Evolutionary conservation across 2,797 vertebrate genomes (phyloP).

Genomic region (Poeciliopsis gracilis): DNA sequence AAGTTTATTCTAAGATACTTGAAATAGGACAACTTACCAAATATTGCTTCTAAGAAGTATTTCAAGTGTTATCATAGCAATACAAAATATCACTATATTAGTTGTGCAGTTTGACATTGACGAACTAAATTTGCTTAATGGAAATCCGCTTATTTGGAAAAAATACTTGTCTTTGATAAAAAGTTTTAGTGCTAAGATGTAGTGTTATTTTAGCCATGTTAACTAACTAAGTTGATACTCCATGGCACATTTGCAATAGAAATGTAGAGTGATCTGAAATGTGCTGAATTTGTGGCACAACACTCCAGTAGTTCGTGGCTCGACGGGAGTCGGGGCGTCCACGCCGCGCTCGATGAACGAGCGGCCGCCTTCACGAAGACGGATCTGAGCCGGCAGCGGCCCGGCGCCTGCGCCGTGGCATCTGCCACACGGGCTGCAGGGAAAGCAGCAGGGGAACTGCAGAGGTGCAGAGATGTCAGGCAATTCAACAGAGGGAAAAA

Average conservation of each 20-base stretch:
- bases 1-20: background rate
- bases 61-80: no score
- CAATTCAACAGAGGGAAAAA: background rate
- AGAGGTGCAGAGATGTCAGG: conserved; percentile 6
- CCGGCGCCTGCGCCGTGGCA: conserved; percentile 35
- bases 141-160: no score
- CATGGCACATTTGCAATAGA: no score
- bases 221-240: no score
- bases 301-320: conserved; percentile 2
- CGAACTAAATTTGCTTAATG: no score
- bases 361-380: conserved; percentile 71
- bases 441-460: conserved; percentile 23
- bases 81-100: no score
- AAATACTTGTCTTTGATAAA: no score
- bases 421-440: conserved; percentile 55
- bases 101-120: no score
- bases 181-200: no score
- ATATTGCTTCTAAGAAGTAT: background rate
- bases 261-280: background rate
- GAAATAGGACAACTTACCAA: background rate
- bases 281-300: background rate
- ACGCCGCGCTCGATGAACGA: conserved; percentile 70
- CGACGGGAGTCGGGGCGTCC: background rate
- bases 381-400: conserved; percentile 71
- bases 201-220: no score